These are phyloP conservation scores for Pseudobourletiella spinata DNA, from an alignment of 1,140 invertebrate species.

Conservation along the genomic window DNA sequence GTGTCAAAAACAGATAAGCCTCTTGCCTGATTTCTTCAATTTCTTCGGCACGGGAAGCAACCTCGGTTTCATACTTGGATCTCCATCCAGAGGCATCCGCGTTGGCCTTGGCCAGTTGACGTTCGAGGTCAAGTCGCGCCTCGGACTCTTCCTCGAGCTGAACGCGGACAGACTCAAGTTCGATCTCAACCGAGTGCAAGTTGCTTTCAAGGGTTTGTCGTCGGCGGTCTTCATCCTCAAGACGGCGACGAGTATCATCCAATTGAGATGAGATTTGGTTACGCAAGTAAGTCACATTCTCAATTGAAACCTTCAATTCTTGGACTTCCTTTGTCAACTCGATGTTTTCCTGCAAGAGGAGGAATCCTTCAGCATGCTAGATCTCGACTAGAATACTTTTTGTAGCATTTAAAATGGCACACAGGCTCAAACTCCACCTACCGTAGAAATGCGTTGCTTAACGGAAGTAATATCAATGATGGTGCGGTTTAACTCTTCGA, in stretches of 20 bases:
- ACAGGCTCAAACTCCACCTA: too few relatives aligned
- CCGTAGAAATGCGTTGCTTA: conserved; percentile 70
- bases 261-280: conserved; percentile 77
- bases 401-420: too few relatives aligned
- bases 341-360: conserved; percentile 68
- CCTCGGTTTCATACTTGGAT: conserved; percentile 86
- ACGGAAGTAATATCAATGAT: conserved; percentile 88
- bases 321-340: conserved; percentile 88
- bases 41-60: conserved; percentile 79
- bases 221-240: conserved; percentile 88
- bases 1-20: conserved; percentile 4
- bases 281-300: conserved; percentile 82
- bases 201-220: conserved; percentile 76
- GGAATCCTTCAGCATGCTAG: too few relatives aligned
- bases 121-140: conserved; percentile 85
- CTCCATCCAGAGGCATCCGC: conserved; percentile 80
- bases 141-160: conserved; percentile 94
- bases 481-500: conserved; percentile 89
- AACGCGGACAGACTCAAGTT: conserved; percentile 82
- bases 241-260: conserved; percentile 81
- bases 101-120: conserved; percentile 83
- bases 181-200: conserved; percentile 80
- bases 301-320: conserved; percentile 87
- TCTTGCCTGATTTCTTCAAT: conserved; percentile 73
- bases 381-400: too few relatives aligned